Evolutionary conservation across 2,113 vertebrate species (phyloP), one percentile per base, ranked within the genome.

Genomic region (Onychorhynchus coronatus): DNA sequence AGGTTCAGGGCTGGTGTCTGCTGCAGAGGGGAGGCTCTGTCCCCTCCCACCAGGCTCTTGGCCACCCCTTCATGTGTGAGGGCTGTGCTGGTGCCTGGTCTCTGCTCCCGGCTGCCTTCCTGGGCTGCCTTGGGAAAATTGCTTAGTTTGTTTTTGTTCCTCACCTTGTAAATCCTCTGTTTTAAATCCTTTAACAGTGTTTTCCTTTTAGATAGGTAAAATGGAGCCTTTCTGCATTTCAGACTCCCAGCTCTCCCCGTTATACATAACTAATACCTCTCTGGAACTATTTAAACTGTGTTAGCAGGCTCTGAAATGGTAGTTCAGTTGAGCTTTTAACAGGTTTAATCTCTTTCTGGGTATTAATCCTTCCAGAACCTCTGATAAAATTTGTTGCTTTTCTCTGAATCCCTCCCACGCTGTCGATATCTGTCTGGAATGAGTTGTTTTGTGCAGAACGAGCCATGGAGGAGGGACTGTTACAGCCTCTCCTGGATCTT

Each of bases 371-470:
- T 81, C 27, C 83, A 91, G 85, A 93, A 86, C n/a, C 92, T 68
- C 83, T 87, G 93, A 93, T 92, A 77, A 94, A 92, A 92, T 94
- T 84, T 91, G 91, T 94, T 95, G 94, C 86, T 92, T 86, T 91
- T 70, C 92, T 93, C 82, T 30, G 83, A 94, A 89, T 91, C 88
- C 94, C 92, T 93, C 95, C 96, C 86, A 97, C 92, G 17, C 95
- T 78, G 70, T 91, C 83, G 58, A 78, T 94, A 92, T 93, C 90
- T 88, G 88, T 94, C 95, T 96, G 94, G 61, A 91, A 87, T 61
- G 88, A 95, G 80, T 81, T 83, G 85, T 79, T 92, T 79, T 7
- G 44, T 93, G 92, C 94, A 91, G 86, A 86, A 65, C 65, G 37
- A 89, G 61, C 79, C 85, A 46, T 22, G 62, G 91, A 94, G 83